Evolutionary conservation across 53 echinoderm and acorn worm species (phyloP).

Genomic region (Paracentrotus lividus): DNA sequence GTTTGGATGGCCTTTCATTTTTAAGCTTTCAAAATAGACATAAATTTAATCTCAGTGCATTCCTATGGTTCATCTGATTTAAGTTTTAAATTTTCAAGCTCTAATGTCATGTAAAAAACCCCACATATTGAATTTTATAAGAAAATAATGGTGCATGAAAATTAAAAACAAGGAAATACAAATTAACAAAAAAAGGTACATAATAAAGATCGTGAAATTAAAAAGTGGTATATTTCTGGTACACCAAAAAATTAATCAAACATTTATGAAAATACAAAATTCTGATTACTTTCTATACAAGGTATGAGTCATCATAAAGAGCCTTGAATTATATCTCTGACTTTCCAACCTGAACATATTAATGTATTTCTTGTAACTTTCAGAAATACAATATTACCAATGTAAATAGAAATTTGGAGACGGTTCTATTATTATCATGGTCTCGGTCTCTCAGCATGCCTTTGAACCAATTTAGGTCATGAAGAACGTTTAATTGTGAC

Average conservation of each 20-base stretch:
- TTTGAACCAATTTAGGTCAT: slow-evolving; percentile 56
- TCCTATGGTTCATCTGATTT: not conserved
- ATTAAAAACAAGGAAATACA: no score
- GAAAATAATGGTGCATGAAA: not conserved
- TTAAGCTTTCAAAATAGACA: not conserved
- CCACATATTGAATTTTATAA: not conserved
- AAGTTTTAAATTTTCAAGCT: not conserved
- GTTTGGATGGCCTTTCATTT: slow-evolving; percentile 5
- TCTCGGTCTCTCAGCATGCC: slow-evolving; percentile 37
- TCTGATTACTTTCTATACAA: not conserved
- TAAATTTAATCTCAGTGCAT: not conserved
- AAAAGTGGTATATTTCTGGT: not conserved
- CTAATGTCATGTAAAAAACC: not conserved
- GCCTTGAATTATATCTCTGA: slow-evolving; percentile 27
- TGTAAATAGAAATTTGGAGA: slow-evolving; percentile 17
- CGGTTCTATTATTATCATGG: not conserved
- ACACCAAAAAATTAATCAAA: not conserved
- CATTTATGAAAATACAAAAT: not conserved
- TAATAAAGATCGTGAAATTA: no score
- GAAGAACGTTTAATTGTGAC: slow-evolving; percentile 28
- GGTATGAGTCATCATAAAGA: not conserved
- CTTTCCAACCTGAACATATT: not conserved
- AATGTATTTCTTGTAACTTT: slow-evolving; percentile 19
- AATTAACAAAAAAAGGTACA: no score
- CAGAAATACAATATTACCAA: slow-evolving; percentile 8